Evolutionary conservation across 2,797 vertebrate genomes (phyloP), one percentile per base, ranked within the genome.

Genomic region (Tapera naevia): DNA sequence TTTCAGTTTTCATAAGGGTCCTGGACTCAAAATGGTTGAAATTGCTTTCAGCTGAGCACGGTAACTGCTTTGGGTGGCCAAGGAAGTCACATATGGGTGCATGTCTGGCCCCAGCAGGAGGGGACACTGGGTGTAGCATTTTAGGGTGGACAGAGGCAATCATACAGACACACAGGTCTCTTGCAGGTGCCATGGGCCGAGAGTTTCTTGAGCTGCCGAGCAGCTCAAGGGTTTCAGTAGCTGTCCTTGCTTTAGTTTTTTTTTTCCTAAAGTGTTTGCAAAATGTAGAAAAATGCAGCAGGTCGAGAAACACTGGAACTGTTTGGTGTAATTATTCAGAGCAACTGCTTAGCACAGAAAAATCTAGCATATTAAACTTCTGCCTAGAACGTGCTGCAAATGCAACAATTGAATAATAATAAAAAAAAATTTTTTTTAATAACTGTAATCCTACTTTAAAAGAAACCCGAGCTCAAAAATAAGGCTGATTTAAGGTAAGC

Each of bases 231-330:
- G 30, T 88, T 96, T 91, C 70, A 37, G 28, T 60, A 89, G 30
- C 76, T 65, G 61, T 22, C 3, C 1, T 75, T 93, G 69, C 53
- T 64, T 67, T 79, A 13, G 11, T 30, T 76, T 51, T 43, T 67
- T 73, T 51, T 75, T 60, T 46, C 1, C n/a, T 37, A 37, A 91
- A 96, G 93, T 96, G 85, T 95, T 97, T 97, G 96, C 93, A 95
- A 94, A 96, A 95, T 60, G 85, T 62, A 80, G 73, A 97, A 97
- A 97, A 98, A 98, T 97, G 98, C 86, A 95, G 98, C 89, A 86
- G 91, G 97, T 98, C 98, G 96, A 97, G 98, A 98, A 98, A 98
- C 97, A 98, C 98, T 95, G 97, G 98, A 97, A 91, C 41, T 51
- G 78, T 95, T 96, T 57, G 37, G 61, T 88, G 91, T 86, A 95